These are phyloP conservation scores for Tyrophagus putrescentiae DNA, from an alignment of 1,140 invertebrate genomes.

Conservation along the genomic window DNA sequence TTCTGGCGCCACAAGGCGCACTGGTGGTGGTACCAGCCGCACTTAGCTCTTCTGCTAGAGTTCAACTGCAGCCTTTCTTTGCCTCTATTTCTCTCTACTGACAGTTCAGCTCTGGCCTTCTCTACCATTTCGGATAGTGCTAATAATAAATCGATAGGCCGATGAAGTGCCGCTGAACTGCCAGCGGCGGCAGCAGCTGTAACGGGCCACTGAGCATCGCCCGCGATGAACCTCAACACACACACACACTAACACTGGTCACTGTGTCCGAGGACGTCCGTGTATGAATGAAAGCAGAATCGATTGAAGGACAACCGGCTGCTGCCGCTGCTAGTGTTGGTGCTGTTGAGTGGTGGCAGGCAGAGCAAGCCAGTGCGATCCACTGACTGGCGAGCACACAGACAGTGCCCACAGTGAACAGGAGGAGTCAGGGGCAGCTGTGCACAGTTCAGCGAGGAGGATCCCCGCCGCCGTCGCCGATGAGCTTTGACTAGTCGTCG, in stretches of 20 bases:
- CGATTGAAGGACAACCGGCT: neutral
- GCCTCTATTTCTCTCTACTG: no score
- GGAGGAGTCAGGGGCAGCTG: neutral
- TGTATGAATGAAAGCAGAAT: neutral
- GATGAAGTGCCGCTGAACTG: neutral
- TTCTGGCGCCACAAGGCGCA: no score
- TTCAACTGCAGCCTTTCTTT: no score
- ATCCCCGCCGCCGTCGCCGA: neutral
- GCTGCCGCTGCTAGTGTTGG: neutral
- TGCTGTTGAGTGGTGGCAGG: neutral
- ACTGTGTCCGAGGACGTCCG: neutral
- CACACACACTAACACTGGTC: neutral
- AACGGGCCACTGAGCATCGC: neutral
- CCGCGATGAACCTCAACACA: neutral
- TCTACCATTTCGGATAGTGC: no score
- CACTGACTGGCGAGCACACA: no score
- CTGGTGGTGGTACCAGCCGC: no score
- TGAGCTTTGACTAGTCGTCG: constrained; percentile 8
- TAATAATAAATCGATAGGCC: no score
- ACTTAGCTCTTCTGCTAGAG: no score
- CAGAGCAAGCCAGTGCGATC: no score
- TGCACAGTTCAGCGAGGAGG: neutral
- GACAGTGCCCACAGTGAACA: neutral
- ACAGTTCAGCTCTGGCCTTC: no score
- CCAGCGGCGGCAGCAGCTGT: neutral